Percentiles rank a stretch among this genome's conserved stretches.
These are phyloP conservation scores for Anisognathus igniventris DNA, from an alignment of 2,797 vertebrate species.

Conservation along the genomic window DNA sequence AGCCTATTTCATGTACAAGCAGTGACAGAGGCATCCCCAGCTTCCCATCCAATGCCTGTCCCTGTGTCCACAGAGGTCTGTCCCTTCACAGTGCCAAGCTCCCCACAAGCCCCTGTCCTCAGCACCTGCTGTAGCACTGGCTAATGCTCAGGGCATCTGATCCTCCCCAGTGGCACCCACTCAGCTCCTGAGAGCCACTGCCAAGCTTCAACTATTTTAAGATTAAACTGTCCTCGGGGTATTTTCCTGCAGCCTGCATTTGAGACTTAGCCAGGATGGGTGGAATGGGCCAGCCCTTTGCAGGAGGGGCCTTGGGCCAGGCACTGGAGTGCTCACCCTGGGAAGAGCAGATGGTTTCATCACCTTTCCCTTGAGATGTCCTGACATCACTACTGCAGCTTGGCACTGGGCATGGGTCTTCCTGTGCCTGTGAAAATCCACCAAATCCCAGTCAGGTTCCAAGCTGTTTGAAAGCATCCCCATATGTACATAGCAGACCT, in stretches of 20 bases:
- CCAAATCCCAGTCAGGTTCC: not conserved
- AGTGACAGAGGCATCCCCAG: not conserved
- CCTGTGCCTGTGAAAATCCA: not conserved
- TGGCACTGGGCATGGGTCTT: not conserved
- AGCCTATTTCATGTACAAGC: not conserved
- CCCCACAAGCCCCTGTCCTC: not conserved
- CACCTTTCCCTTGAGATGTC: not conserved
- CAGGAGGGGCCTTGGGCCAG: not conserved
- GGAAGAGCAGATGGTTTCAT: not conserved
- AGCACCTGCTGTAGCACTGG: not conserved
- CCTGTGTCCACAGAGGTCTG: not conserved
- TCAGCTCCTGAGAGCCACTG: not conserved
- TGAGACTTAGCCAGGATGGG: not conserved
- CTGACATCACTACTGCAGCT: not conserved
- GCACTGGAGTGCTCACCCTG: not conserved
- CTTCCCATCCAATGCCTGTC: not conserved
- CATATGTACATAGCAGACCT: fast-evolving
- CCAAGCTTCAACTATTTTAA: not conserved
- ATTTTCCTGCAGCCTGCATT: not conserved
- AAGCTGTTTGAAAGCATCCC: not conserved
- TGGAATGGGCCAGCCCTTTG: not conserved
- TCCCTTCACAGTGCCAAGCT: not conserved
- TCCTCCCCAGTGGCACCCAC: not conserved
- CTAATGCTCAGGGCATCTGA: not conserved
- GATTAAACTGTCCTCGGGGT: not conserved